Evolutionary conservation across 2,888 invertebrate genomes (phyloP).

Genomic region (Tortricodes alternella): DNA sequence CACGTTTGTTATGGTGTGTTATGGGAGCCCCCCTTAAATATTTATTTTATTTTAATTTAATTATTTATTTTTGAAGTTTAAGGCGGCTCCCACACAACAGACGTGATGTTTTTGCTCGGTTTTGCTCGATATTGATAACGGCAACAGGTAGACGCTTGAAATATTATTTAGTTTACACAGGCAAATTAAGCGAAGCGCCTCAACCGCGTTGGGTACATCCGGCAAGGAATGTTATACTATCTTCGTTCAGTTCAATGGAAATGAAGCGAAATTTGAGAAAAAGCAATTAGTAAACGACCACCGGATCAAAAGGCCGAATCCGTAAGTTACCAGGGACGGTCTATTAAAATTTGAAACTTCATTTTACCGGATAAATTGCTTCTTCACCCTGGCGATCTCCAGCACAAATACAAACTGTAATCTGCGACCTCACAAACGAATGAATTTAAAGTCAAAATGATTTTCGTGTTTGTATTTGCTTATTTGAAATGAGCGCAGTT

Average conservation of each 20-base stretch:
- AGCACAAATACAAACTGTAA: conserved; percentile 71
- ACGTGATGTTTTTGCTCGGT: too few species aligned
- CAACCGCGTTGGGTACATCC: not conserved
- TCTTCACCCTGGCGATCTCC: conserved; percentile 70
- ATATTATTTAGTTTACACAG: not conserved
- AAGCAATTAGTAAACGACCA: conserved; percentile 74
- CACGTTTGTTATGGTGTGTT: too few species aligned
- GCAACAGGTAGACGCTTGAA: too few species aligned
- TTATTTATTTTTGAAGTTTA: too few species aligned
- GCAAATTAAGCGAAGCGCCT: not conserved
- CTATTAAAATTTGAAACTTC: conserved; percentile 80
- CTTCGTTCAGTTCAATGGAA: conserved; percentile 34
- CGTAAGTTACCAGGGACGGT: conserved; percentile 56
- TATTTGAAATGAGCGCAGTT: conserved; percentile 15
- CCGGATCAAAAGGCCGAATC: conserved; percentile 67
- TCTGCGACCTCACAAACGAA: conserved; percentile 62
- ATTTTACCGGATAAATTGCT: conserved; percentile 77
- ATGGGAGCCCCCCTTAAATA: too few species aligned
- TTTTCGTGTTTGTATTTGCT: conserved; percentile 37
- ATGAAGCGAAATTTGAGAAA: conserved; percentile 58
- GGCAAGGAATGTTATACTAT: conserved; percentile 11
- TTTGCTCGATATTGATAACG: too few species aligned
- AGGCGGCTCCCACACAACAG: too few species aligned
- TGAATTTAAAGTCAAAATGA: conserved; percentile 49
- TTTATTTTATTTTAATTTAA: too few species aligned